A percentile compares a stretch with the other conserved stretches of the same genome.
phyloP scores from a whole-genome alignment of 2,113 vertebrate species.

The Fregetta grallaria region DNA sequence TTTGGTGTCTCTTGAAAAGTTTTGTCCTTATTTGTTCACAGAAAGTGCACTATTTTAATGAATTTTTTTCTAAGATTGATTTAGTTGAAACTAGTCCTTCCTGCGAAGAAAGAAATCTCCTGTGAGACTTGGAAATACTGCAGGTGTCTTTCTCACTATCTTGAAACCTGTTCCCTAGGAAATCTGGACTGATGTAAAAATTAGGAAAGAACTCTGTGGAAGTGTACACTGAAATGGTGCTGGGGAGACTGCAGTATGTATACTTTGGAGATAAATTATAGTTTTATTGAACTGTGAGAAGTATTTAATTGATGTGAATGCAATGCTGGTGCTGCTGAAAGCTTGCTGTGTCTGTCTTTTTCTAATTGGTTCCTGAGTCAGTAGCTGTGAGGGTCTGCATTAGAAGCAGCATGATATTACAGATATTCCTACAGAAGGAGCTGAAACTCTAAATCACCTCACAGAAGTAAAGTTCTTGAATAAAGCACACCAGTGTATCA shows the following conservation, averaged over 20 bases:
- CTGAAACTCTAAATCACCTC: neutral
- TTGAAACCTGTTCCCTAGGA: neutral
- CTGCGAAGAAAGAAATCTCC: neutral
- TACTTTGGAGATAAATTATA: neutral
- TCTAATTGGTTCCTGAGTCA: neutral
- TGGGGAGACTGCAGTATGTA: neutral
- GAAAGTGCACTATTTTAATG: neutral
- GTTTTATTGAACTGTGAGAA: neutral
- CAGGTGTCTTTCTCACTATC: neutral
- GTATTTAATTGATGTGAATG: neutral
- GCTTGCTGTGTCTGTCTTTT: neutral
- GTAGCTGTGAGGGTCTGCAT: neutral
- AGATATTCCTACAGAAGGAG: neutral
- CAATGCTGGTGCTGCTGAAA: neutral
- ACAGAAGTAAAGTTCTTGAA: neutral
- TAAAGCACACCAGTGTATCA: neutral
- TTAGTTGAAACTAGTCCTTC: neutral
- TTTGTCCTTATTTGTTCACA: neutral
- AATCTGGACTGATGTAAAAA: neutral
- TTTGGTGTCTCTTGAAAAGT: neutral
- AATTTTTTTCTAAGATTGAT: neutral
- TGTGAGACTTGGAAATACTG: neutral
- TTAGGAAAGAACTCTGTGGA: neutral
- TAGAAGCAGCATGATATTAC: neutral
- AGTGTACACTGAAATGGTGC: neutral